Base-by-base conservation (phyloP, 2,888 invertebrate species). In the Callyntrura guangdongensis region DNA sequence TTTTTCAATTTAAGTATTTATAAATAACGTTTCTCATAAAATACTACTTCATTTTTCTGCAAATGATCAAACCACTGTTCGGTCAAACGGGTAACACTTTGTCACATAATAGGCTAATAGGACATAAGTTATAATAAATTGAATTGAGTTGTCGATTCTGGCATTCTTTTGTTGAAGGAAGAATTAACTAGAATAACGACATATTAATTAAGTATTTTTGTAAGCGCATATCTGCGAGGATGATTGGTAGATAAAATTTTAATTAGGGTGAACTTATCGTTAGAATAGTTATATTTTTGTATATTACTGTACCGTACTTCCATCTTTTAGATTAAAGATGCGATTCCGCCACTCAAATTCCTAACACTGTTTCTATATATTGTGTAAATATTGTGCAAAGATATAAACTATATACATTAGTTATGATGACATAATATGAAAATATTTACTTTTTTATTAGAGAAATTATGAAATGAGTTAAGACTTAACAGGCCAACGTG, bases 1-100 rank as follows among this genome's bases (percentile, higher is more conserved):
- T 12, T 14, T 56, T n/a, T n/a, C n/a, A n/a, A 8, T 56, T 61
- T 61, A 20, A 61, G 61, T 20, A 61, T 61, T 22, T 20, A 20
- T 17, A 20, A 61, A 3, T 6, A 56, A 56, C 17, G 5, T 61
- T 9, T 5, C 56, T 56, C 12, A 56, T 56, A 11, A 14, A 9
- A 56, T 74, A 83, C 72, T n/a, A 56, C n/a, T 12, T 20, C 25
- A 5, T 20, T 12, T 61, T 61, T 61, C 22, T 25, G 27, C 22
- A 69, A 77, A 22, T 61, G 20, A 85, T 4, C 47, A 83, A 25
- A 81, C 59, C n/a, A 61, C 2, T 74, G 92, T 92, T 92, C 90
- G 92, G 91, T 83, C 87, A 91, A 87, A 92, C 92, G 92, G 92
- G 92, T 92, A 92, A 77, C 81, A 86, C 45, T 79, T 59, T 91